Evolutionary conservation across 2,888 invertebrate species (phyloP), one percentile per base, ranked within the genome.

Genomic region (Oscheius onirici): DNA sequence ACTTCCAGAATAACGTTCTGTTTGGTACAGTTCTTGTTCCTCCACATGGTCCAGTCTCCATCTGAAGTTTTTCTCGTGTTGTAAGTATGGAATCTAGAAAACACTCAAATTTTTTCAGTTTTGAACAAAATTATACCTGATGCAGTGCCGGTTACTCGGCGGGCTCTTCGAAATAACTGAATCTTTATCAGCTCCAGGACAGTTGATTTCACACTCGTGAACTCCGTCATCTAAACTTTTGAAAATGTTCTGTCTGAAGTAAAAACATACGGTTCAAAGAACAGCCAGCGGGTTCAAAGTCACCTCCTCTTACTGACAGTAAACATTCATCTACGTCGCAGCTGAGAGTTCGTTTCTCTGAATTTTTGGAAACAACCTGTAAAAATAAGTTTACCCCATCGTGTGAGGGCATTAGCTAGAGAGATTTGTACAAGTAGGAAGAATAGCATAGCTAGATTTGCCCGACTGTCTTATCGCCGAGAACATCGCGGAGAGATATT

Each of bases 111-210:
- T 22, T 5, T 13, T 8, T 3, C 17, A 52, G 24, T 5, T 52
- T n/a, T 1, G 20, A 34, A 34, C 3, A 3, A n/a, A 26, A 8
- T 3, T 17, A 10, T 13, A 78, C 76, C 78, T 49, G 24, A 79
- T 73, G 67, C 83, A 83, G 17, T 74, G 58, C 40, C 79, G 71
- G 57, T 76, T 81, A 66, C 72, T 75, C 10, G 77, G 77, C 3
- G 83, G 83, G 10, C 68, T 72, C 58, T 83, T 83, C 17, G 81
- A 81, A 43, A 83, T 81, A 2, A 83, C 82, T 22, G 82, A 82
- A 65, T 82, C 82, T 20, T 80, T 68, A 55, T 83, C 83, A 3
- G 83, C 83, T 20, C 76, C 76, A 28, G 75, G 72, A 60, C 82
- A 82, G 20, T 75, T 66, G 20, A 82, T 74, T 22, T 80, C 76